Evolutionary conservation across 2,888 invertebrate species (phyloP).

Genomic region (Metacarcinus magister): DNA sequence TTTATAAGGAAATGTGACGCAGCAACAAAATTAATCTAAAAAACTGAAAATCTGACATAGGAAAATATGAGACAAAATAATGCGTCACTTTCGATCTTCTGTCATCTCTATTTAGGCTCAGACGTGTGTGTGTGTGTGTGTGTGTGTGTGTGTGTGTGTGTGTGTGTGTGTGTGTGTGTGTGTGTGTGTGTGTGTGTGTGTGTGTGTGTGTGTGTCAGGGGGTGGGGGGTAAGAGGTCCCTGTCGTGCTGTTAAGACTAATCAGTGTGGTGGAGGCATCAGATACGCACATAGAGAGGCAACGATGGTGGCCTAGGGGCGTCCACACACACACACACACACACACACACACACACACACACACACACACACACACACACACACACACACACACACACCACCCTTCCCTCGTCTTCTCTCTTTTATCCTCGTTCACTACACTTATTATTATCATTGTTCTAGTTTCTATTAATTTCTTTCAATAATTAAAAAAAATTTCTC

Average conservation of each 20-base stretch:
- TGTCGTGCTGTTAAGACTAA: neutral
- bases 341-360: neutral
- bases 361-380: neutral
- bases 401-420: neutral
- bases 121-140: neutral
- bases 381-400: neutral
- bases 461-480: neutral
- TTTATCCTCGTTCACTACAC: neutral
- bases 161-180: slow-evolving; percentile 29
- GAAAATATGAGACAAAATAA: too few species aligned
- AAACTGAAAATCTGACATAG: too few species aligned
- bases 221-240: neutral
- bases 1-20: too few species aligned
- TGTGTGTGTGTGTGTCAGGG: neutral
- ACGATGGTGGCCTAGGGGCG: neutral
- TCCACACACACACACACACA: neutral
- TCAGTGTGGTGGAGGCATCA: neutral
- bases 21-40: too few species aligned
- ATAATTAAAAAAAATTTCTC: neutral
- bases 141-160: slow-evolving; percentile 52
- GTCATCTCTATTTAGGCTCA: too few species aligned
- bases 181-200: slow-evolving; percentile 26
- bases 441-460: neutral
- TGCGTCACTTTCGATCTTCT: too few species aligned
- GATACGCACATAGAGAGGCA: neutral